Percentiles rank a stretch among this genome's conserved stretches.
These are phyloP conservation scores for Tympanuchus pallidicinctus DNA, from an alignment of 2,113 vertebrate species.

Conservation along the genomic window DNA sequence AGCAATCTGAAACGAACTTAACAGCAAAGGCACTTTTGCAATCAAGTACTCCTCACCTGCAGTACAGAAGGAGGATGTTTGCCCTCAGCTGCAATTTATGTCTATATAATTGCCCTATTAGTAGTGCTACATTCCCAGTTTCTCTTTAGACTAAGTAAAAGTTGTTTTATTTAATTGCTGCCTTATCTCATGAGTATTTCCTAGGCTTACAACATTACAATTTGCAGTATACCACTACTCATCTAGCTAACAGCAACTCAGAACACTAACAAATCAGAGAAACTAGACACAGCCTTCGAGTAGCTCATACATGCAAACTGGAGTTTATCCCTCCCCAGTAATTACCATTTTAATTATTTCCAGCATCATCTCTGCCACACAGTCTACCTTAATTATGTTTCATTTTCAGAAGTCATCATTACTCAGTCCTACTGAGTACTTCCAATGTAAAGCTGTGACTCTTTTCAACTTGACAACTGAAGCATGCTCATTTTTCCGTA, in stretches of 20 bases:
- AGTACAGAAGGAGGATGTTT: neutral
- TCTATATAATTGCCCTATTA: neutral
- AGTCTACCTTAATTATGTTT: neutral
- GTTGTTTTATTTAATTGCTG: neutral
- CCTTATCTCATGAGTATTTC: neutral
- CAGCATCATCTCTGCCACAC: neutral
- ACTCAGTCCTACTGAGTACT: too few species aligned
- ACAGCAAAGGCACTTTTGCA: neutral
- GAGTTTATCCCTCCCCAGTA: neutral
- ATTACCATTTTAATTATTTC: neutral
- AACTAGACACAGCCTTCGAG: neutral
- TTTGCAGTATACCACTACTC: neutral
- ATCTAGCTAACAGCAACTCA: neutral
- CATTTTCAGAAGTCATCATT: neutral
- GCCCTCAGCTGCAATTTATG: neutral
- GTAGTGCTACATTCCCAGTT: neutral
- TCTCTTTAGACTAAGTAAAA: neutral
- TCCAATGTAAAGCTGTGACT: neutral
- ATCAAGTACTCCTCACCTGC: neutral
- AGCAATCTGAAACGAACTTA: neutral
- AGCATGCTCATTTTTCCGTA: neutral
- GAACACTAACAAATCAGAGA: neutral
- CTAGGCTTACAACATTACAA: too few species aligned
- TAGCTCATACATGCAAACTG: accelerated
- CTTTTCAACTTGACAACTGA: neutral